Conservation (phyloP, 2,113 vertebrate genomes). For the Nothocercus nigrocapillus region DNA sequence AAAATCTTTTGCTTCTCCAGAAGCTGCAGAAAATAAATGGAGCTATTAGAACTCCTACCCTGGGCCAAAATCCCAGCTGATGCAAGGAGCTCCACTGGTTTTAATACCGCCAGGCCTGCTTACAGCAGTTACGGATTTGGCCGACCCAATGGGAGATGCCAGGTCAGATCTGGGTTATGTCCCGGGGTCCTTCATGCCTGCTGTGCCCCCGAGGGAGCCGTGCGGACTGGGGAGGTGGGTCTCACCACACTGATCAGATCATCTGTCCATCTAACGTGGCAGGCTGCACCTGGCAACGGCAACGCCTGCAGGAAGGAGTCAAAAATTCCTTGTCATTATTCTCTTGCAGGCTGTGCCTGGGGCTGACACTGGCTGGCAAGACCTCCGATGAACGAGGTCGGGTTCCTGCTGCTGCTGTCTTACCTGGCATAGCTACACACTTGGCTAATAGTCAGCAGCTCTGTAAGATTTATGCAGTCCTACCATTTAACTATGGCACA, state of each 20-base stretch:
- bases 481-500: neutral
- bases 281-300: slow-evolving; percentile 2
- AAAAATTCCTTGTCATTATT: slow-evolving; percentile 11
- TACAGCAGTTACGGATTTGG: neutral
- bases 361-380: neutral
- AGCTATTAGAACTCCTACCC: neutral
- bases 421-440: neutral
- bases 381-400: neutral
- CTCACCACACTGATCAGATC: neutral
- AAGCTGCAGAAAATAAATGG: neutral
- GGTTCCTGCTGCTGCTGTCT: neutral
- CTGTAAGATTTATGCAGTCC: neutral
- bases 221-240: slow-evolving; percentile 20
- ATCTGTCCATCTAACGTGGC: neutral
- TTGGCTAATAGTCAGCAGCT: neutral
- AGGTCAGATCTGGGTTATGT: neutral
- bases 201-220: neutral
- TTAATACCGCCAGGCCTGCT: neutral
- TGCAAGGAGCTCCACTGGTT: neutral
- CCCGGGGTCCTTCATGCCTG: neutral
- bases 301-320: slow-evolving; percentile 22
- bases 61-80: neutral
- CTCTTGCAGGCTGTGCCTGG: neutral
- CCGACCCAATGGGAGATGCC: neutral
- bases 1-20: neutral